These are phyloP conservation scores for Anas bahamensis DNA, from an alignment of 2,797 vertebrate species.

Conservation along the genomic window DNA sequence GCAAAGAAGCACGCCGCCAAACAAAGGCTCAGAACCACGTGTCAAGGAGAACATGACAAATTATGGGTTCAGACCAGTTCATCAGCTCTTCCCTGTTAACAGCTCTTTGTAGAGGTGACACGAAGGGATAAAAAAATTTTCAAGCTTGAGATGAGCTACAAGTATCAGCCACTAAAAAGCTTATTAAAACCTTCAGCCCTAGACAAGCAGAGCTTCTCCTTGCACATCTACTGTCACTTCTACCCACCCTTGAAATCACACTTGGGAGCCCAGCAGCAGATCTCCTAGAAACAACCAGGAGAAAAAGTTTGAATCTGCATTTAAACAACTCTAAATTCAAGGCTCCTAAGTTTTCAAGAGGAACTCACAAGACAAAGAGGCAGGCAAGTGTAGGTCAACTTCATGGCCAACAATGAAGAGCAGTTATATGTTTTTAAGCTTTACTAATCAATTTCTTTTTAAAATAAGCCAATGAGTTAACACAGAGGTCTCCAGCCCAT, in stretches of 20 bases:
- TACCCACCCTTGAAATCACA: neutral
- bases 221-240: neutral
- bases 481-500: neutral
- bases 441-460: neutral
- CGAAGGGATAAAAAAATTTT: neutral
- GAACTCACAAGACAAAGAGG: rapidly evolving
- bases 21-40: neutral
- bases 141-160: neutral
- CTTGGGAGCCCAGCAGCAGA: neutral
- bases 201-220: neutral
- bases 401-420: neutral
- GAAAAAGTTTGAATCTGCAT: neutral
- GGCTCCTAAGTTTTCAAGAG: neutral
- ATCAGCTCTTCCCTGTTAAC: neutral
- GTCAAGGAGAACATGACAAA: neutral
- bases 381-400: neutral
- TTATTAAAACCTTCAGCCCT: neutral
- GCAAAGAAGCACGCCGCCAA: neutral
- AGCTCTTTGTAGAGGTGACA: neutral
- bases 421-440: neutral
- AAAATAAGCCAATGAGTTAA: neutral
- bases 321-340: neutral
- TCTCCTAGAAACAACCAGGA: neutral
- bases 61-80: neutral
- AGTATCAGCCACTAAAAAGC: neutral